These are phyloP conservation scores for Rhinella marina DNA, from an alignment of 2,797 vertebrate genomes.

Conservation along the genomic window DNA sequence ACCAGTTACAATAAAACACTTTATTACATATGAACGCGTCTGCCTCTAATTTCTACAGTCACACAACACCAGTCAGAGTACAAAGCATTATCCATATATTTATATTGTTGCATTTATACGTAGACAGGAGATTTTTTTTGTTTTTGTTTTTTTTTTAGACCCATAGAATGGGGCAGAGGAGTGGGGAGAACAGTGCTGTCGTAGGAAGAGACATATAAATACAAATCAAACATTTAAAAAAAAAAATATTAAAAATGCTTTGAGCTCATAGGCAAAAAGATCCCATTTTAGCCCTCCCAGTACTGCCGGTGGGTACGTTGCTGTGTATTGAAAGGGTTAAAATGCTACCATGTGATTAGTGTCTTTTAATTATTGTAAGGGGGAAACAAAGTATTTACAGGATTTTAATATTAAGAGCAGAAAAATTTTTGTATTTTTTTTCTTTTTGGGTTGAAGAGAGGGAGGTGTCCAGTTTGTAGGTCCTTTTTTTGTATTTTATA, in stretches of 20 bases:
- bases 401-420: constrained; percentile 69
- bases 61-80: constrained; percentile 67
- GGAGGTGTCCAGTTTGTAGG: constrained; percentile 51
- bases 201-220: constrained; percentile 75
- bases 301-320: constrained; percentile 45
- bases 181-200: constrained; percentile 49
- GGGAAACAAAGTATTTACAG: constrained; percentile 73
- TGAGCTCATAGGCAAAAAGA: constrained; percentile 30
- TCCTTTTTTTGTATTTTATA: too few relatives aligned
- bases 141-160: constrained; percentile 43
- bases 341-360: constrained; percentile 74
- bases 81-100: constrained; percentile 81
- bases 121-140: constrained; percentile 25
- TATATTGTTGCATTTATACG: constrained; percentile 74
- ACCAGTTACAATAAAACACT: constrained; percentile 57
- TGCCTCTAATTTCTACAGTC: background rate
- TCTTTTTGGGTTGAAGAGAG: background rate
- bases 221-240: constrained; percentile 68
- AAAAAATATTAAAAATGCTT: constrained; percentile 64
- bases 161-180: constrained; percentile 8
- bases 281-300: constrained; percentile 37
- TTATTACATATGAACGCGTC: constrained; percentile 8
- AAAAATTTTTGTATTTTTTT: constrained; percentile 23
- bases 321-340: constrained; percentile 69
- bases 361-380: constrained; percentile 67